Percentiles rank a stretch among this genome's conserved stretches.
phyloP scores from a whole-genome alignment of 1,140 invertebrate species.

The Bombus balteatus region DNA sequence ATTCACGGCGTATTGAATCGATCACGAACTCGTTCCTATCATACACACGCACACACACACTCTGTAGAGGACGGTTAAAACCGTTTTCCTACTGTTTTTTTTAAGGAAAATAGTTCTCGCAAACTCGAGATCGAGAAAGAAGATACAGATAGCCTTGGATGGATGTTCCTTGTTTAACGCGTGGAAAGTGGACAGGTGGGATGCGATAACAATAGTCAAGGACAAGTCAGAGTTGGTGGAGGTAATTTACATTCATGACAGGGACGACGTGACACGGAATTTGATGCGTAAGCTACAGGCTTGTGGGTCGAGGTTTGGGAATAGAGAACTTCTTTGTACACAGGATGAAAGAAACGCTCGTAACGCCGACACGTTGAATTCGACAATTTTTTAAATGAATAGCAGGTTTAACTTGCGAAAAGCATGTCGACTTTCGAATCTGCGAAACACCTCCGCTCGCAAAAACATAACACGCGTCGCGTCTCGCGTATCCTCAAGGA shows the following conservation, averaged over 20 bases:
- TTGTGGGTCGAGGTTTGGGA: neutral
- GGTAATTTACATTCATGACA: neutral
- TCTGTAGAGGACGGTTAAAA: neutral
- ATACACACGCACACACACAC: neutral
- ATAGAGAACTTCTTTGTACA: neutral
- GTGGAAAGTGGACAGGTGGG: slow-evolving; percentile 7
- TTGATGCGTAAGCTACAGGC: neutral
- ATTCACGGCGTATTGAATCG: neutral
- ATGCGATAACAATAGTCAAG: slow-evolving; percentile 33
- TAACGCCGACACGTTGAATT: too few relatives aligned
- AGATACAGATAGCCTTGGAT: slow-evolving; percentile 4
- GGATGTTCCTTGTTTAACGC: neutral
- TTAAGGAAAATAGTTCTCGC: neutral
- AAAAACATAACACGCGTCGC: neutral
- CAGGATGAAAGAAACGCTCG: neutral
- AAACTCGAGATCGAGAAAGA: too few relatives aligned
- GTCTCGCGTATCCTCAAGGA: too few relatives aligned
- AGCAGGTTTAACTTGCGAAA: neutral
- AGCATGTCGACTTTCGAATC: neutral
- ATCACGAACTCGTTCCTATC: neutral
- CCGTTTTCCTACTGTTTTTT: neutral
- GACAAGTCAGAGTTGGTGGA: neutral
- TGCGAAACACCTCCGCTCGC: neutral
- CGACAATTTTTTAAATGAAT: neutral
- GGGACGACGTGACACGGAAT: neutral